phyloP scores from a whole-genome alignment of 2,113 vertebrate species.

The Trochalopteron elliotii region DNA sequence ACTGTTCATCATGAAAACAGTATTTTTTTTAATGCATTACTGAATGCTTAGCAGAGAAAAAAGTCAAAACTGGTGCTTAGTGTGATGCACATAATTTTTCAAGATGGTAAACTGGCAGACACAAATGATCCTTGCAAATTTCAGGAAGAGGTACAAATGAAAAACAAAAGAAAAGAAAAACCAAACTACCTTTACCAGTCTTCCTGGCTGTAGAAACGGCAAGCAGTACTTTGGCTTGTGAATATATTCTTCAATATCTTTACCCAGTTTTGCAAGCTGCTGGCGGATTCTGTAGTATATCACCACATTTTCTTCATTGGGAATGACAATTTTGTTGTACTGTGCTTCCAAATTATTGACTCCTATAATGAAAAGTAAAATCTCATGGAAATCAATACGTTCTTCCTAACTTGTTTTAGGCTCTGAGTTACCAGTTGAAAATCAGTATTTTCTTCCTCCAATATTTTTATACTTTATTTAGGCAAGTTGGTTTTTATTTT shows the following conservation, averaged over 20 bases:
- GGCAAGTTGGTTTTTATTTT: background rate
- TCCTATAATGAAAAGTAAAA: slow-evolving; percentile 65
- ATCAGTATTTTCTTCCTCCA: background rate
- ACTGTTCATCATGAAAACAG: background rate
- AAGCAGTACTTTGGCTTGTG: slow-evolving; percentile 97
- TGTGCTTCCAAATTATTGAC: slow-evolving; percentile 86
- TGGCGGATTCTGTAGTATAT: slow-evolving; percentile 97
- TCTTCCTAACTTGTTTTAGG: background rate
- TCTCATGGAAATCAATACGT: background rate
- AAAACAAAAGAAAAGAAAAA: background rate
- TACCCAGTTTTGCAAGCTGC: slow-evolving; percentile 90
- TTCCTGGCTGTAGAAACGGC: slow-evolving; percentile 93
- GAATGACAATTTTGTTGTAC: slow-evolving; percentile 90
- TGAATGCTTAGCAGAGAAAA: background rate
- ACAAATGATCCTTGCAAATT: background rate
- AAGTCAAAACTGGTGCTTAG: background rate
- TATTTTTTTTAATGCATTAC: background rate
- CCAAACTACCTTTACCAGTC: slow-evolving; percentile 86
- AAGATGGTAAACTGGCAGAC: background rate
- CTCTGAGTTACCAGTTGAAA: background rate
- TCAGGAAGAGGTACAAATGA: background rate
- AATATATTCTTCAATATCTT: slow-evolving; percentile 94
- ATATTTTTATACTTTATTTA: background rate
- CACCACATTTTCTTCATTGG: slow-evolving; percentile 92
- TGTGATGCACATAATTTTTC: fast-evolving